Percentiles rank a stretch among this genome's conserved stretches.
Conservation (phyloP, 1,140 invertebrate species). For the Archivesica marissinica region DNA sequence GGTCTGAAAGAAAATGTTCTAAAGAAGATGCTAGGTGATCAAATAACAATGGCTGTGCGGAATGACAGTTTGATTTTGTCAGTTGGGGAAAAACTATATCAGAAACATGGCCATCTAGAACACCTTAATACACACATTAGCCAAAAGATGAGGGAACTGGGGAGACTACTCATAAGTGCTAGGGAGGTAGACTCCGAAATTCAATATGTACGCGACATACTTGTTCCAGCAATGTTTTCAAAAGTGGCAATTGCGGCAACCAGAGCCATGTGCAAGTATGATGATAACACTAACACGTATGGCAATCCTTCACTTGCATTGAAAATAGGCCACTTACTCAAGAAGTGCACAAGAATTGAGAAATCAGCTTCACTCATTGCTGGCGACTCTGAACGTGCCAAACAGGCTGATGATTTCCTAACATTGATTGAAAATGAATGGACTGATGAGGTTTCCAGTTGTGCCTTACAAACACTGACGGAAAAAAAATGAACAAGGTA, state of each 20-base stretch:
- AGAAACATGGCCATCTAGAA: constrained; percentile 63
- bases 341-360: constrained; percentile 65
- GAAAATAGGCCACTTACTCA: constrained; percentile 64
- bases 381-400: constrained; percentile 9
- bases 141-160: constrained; percentile 65
- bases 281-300: constrained; percentile 53
- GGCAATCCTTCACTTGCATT: constrained; percentile 63
- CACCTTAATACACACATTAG: constrained; percentile 57
- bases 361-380: constrained; percentile 45
- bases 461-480: constrained; percentile 53
- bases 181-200: constrained; percentile 58
- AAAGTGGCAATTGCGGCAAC: constrained; percentile 40
- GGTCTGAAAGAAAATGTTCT: constrained; percentile 62
- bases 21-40: constrained; percentile 52
- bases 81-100: constrained; percentile 62
- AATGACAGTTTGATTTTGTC: constrained; percentile 61
- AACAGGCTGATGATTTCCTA: constrained; percentile 58
- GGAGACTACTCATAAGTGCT: constrained; percentile 55
- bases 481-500: constrained; percentile 60
- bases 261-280: constrained; percentile 51
- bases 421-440: constrained; percentile 56
- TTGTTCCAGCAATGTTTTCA: constrained; percentile 53
- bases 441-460: constrained; percentile 54
- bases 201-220: constrained; percentile 31
- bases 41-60: constrained; percentile 53